Evolutionary conservation across 2,797 vertebrate species (phyloP), one percentile per base, ranked within the genome.

Genomic region (Natrix natrix): DNA sequence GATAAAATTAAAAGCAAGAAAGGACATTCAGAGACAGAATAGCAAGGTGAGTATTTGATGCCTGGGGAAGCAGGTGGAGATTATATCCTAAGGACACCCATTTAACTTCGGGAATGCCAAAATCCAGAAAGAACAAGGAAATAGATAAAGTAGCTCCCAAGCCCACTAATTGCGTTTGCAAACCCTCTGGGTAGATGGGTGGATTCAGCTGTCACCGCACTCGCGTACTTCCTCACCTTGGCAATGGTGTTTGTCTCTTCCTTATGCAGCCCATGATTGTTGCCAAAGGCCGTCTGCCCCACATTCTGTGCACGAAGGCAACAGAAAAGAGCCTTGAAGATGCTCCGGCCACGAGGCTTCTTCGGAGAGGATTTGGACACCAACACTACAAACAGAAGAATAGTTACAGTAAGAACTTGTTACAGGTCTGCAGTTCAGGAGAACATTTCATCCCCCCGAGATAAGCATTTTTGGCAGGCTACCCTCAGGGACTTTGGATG

Each of bases 321-420:
- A 96, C 98, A 99, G 98, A 99, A 98, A 95, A 99, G 98, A 0
- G 98, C 98, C 97, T 98, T 98, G 96, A 99, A 98, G 98, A 99
- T 98, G 97, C 98, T 99, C 94, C 98, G 98, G 95, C 98, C 98
- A 94, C 98, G 98, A 48, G 98, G 98, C 97, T 98, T 98, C 98
- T 98, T 98, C 92, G 98, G 98, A 93, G 98, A 98, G 92, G 98
- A 97, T 93, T 97, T 98, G 98, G 98, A 98, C 97, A 98, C 98
- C 97, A 98, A 98, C 96, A 98, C 98, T 99, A 96, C 63, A 28
- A 95, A 91, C 28, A 94, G 0, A 90, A 92, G 55, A 86, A 66
- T 20, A 86, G 7, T 11, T 26, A 37, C 16, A 24, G 1, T 55
- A 56, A 86, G 59, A 92, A 10, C 78, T n/a, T 26, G 52, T 52